A percentile compares a stretch with the other conserved stretches of the same genome.
Evolutionary conservation across 2,797 vertebrate genomes (phyloP).

Genomic region (Cheirogaleus major): DNA sequence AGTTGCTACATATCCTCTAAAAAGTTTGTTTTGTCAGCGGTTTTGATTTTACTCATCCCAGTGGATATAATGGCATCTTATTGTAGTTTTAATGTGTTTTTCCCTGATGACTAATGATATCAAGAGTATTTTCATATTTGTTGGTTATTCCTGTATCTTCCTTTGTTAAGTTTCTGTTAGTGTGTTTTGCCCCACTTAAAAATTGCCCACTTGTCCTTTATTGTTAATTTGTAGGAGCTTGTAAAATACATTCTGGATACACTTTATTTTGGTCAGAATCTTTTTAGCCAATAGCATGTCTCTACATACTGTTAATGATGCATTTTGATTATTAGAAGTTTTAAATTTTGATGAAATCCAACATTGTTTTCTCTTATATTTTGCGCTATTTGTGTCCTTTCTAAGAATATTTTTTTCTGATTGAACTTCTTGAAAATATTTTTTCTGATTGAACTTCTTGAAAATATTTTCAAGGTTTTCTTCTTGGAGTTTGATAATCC

Average conservation of each 20-base stretch:
- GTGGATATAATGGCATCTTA: neutral
- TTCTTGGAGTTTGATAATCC: neutral
- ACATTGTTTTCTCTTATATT: neutral
- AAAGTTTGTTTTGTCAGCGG: neutral
- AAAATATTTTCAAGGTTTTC: neutral
- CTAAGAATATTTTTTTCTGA: neutral
- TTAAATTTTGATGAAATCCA: neutral
- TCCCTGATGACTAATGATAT: neutral
- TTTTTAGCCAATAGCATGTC: neutral
- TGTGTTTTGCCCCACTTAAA: neutral
- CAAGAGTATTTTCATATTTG: neutral
- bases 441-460: neutral
- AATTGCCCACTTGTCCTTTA: neutral
- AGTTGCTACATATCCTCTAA: neutral
- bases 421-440: neutral
- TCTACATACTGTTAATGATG: neutral
- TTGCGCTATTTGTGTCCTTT: neutral
- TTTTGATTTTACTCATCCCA: neutral
- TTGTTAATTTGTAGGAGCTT: neutral
- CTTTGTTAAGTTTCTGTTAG: neutral
- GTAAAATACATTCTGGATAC: neutral
- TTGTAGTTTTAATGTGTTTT: neutral
- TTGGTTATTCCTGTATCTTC: neutral
- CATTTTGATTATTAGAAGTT: neutral
- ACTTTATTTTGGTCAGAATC: neutral